phyloP scores from a whole-genome alignment of 2,888 invertebrate species.

The Leptinotarsa haldemani region DNA sequence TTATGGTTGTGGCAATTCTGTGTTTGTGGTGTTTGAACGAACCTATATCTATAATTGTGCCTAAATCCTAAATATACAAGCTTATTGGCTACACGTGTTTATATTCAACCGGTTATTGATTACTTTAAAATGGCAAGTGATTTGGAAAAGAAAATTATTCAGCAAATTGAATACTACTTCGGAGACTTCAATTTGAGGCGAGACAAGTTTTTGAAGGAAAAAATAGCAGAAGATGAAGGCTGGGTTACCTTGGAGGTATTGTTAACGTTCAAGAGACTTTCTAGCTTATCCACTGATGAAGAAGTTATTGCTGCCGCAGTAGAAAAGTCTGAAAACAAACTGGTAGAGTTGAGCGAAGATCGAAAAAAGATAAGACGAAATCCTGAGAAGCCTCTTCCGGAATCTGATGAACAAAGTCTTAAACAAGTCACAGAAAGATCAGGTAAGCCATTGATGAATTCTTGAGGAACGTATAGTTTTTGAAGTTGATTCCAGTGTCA shows the following conservation, averaged over 20 bases:
- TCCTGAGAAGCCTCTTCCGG: slow-evolving; percentile 82
- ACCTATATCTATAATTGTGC: too few relatives aligned
- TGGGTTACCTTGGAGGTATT: slow-evolving; percentile 90
- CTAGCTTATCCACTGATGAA: slow-evolving; percentile 76
- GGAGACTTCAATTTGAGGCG: slow-evolving; percentile 92
- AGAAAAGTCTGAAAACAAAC: slow-evolving; percentile 76
- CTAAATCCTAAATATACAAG: background rate
- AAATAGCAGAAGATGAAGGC: slow-evolving; percentile 86
- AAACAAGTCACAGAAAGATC: slow-evolving; percentile 82
- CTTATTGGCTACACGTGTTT: slow-evolving; percentile 15
- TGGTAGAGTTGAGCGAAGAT: slow-evolving; percentile 77
- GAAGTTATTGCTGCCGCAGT: slow-evolving; percentile 80
- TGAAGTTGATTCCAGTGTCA: background rate
- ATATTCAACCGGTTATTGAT: background rate
- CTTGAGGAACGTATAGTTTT: background rate
- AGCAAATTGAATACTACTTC: slow-evolving; percentile 77
- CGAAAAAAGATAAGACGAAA: slow-evolving; percentile 77
- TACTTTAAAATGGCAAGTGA: slow-evolving; percentile 56
- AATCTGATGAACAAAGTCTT: slow-evolving; percentile 85
- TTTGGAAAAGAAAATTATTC: slow-evolving; percentile 74
- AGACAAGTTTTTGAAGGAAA: slow-evolving; percentile 93
- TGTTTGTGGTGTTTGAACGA: background rate
- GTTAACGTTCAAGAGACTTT: slow-evolving; percentile 89
- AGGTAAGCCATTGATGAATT: slow-evolving; percentile 52
- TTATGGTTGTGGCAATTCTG: background rate